A percentile compares a stretch with the other conserved stretches of the same genome.
phyloP scores from a whole-genome alignment of 1,140 invertebrate genomes.

The Scaptomyza graminum region DNA sequence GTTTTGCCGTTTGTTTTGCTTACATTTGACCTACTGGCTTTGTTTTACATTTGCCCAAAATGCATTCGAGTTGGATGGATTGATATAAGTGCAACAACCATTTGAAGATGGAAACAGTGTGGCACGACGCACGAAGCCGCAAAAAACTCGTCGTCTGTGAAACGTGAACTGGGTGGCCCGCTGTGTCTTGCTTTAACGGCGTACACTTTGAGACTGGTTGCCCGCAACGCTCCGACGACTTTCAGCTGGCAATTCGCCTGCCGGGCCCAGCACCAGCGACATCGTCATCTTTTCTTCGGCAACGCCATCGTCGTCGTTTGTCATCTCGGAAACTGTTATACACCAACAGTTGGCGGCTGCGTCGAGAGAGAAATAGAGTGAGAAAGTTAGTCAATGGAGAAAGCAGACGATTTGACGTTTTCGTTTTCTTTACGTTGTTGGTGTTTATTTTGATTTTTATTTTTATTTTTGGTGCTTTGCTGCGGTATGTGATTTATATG shows the following conservation, averaged over 20 bases:
- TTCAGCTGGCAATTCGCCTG: conserved; percentile 51
- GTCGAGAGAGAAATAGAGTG: not conserved
- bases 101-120: conserved; percentile 6
- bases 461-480: conserved; percentile 48
- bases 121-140: conserved; percentile 34
- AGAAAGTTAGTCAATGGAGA: not conserved
- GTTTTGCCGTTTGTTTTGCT: not conserved
- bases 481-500: conserved; percentile 62
- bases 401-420: not conserved
- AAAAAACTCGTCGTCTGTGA: conserved; percentile 23
- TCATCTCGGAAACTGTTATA: conserved; percentile 32
- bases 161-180: conserved; percentile 35
- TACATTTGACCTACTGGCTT: conserved; percentile 15
- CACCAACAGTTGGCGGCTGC: not conserved
- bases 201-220: conserved; percentile 69
- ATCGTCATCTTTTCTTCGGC: conserved; percentile 4
- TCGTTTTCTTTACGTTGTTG: not conserved
- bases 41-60: conserved; percentile 4
- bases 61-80: conserved; percentile 2
- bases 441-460: conserved; percentile 56
- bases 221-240: conserved; percentile 69
- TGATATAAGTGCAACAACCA: not conserved
- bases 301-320: conserved; percentile 15
- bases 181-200: conserved; percentile 71
- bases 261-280: conserved; percentile 10